Conservation (phyloP, 2,113 vertebrate genomes). For the Ceyx melanurus region DNA sequence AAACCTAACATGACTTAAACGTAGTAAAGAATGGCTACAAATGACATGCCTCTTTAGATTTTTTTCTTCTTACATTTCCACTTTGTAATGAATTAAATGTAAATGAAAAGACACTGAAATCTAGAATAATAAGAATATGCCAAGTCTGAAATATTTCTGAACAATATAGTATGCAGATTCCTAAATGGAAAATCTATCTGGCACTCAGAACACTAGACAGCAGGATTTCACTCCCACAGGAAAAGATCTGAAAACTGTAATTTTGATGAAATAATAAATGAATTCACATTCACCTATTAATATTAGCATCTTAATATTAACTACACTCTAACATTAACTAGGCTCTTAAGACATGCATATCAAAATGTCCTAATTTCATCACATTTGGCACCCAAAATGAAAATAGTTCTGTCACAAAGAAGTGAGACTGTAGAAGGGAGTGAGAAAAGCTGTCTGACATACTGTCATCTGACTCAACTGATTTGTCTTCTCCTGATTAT, state of each 20-base stretch:
- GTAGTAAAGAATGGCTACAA: background rate
- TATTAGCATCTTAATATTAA: background rate
- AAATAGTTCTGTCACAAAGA: slow-evolving; percentile 13
- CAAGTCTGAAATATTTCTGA: background rate
- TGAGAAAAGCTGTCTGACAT: slow-evolving; percentile 5
- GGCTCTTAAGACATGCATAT: background rate
- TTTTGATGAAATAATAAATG: no score
- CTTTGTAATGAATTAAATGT: background rate
- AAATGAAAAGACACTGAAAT: background rate
- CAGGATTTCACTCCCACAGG: background rate
- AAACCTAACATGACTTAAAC: background rate
- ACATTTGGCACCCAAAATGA: background rate
- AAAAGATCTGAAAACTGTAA: background rate
- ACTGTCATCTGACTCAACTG: background rate
- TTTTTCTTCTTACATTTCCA: background rate
- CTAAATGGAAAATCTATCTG: background rate
- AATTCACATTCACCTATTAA: background rate
- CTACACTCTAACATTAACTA: background rate
- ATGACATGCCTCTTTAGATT: background rate
- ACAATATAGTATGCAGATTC: background rate
- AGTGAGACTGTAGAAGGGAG: background rate
- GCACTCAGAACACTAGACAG: background rate
- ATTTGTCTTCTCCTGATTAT: background rate
- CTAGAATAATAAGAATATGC: background rate
- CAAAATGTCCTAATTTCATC: background rate